Evolutionary conservation across 2,797 vertebrate genomes (phyloP).

Genomic region (Melanotaenia parkinsoni): DNA sequence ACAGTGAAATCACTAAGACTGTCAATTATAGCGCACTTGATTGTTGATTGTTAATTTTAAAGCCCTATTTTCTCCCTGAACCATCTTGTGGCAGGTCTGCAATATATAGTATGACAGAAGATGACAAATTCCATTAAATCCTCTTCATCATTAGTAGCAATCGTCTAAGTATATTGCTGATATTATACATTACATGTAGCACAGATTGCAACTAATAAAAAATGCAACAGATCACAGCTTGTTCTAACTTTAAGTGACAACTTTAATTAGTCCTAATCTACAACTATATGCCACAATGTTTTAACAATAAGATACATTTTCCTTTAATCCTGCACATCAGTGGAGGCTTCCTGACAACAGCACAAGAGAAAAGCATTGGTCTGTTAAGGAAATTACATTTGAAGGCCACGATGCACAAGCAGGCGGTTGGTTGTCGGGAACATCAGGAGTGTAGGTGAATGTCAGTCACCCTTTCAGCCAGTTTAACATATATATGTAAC

Average conservation of each 20-base stretch:
- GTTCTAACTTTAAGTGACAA: slow-evolving; percentile 12
- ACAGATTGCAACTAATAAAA: slow-evolving; percentile 22
- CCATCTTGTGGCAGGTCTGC: slow-evolving; percentile 22
- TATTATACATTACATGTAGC: background rate
- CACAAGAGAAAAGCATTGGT: slow-evolving; percentile 21
- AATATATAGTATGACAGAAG: slow-evolving; percentile 27
- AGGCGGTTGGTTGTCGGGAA: background rate
- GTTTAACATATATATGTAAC: background rate
- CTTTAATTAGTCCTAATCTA: slow-evolving; percentile 42
- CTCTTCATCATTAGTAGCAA: background rate
- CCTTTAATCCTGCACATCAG: slow-evolving; percentile 50
- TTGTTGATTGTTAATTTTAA: slow-evolving; percentile 39
- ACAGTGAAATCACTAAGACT: slow-evolving; percentile 53
- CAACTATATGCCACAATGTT: slow-evolving; percentile 46
- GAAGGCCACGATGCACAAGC: background rate
- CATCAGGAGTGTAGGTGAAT: background rate
- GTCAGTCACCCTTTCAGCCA: background rate
- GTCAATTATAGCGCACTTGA: slow-evolving; percentile 56
- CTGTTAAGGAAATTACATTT: slow-evolving; percentile 22
- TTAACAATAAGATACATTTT: slow-evolving; percentile 62
- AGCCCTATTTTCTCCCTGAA: slow-evolving; percentile 33
- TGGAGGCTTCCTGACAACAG: slow-evolving; percentile 28
- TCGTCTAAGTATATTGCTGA: background rate
- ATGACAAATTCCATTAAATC: background rate
- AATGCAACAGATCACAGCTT: slow-evolving; percentile 31